Percentiles rank a stretch among this genome's conserved stretches.
phyloP scores from a whole-genome alignment of 2,113 vertebrate species.

The Tupaia chinensis region DNA sequence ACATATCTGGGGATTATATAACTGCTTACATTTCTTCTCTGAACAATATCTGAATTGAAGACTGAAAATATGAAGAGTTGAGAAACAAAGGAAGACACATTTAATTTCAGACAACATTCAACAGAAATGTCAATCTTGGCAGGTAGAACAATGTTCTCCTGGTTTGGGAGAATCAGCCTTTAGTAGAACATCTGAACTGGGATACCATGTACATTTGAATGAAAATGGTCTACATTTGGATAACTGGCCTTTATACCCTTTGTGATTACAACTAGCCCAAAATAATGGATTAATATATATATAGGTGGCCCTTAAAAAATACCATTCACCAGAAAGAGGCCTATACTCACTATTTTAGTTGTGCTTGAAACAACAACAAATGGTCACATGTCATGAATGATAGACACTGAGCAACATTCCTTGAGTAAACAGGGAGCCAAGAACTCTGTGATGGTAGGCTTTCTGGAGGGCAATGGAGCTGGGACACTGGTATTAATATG shows the following conservation, averaged over 20 bases:
- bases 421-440: constrained; percentile 61
- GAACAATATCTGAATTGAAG: constrained; percentile 34
- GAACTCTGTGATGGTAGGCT: constrained; percentile 45
- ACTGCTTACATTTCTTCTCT: not conserved
- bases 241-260: constrained; percentile 13
- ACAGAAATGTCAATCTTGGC: not conserved
- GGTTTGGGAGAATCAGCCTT: not conserved
- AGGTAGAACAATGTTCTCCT: not conserved
- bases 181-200: not conserved
- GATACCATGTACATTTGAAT: not conserved
- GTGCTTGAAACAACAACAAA: constrained; percentile 63
- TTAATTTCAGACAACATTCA: not conserved
- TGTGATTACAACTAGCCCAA: constrained; percentile 46
- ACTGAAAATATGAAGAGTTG: constrained; percentile 21
- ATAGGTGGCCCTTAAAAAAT: constrained; percentile 66
- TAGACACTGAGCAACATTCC: constrained; percentile 49
- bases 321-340: constrained; percentile 37
- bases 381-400: constrained; percentile 49
- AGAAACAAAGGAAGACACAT: constrained; percentile 23
- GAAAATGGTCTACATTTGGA: constrained; percentile 49
- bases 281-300: constrained; percentile 48
- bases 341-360: constrained; percentile 45
- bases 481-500: constrained; percentile 78
- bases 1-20: not conserved
- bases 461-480: constrained; percentile 61